Base-by-base conservation (phyloP, 2,888 invertebrate genomes). In the Pristionchus japonicus region DNA sequence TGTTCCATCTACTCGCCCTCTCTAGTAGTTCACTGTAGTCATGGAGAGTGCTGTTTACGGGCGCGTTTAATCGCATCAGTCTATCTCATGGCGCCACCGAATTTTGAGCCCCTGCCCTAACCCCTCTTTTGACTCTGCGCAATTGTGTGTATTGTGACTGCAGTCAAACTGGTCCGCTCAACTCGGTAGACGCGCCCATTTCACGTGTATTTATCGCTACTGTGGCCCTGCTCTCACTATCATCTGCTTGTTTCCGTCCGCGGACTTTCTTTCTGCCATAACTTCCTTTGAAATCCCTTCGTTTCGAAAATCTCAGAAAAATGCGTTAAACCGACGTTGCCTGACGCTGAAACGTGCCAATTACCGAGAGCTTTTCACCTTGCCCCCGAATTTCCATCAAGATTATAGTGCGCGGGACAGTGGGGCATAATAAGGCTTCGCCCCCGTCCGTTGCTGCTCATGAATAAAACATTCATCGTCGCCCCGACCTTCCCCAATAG, bases 351-450 rank as follows among this genome's bases (percentile, higher is more conserved):
- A 57, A 57, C n/a, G 57, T 57, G n/a, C 57, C 57, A 57, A 57
- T 57, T 57, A 57, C 34, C 34, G 64, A 3, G 31, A 15, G 11
- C 64, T 31, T 13, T 31, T 34, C n/a, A 57, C 64, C 64, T 67
- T 67, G 7, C 57, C 23, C 57, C 61, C 52, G 27, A 64, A 64
- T 64, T 64, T 70, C 37, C 37, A n/a, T 57, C 57, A 57, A 37
- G 70, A 70, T 70, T 70, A 70, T 37, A 34, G 70, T 70, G 70
- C 70, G n/a, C n/a, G 34, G 61, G n/a, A 27, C 61, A 20, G 9
- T n/a, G n/a, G n/a, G 70, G 70, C 70, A 70, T 70, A 70, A 70
- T 70, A 70, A 23, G 70, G 70, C 70, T 37, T 70, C 70, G 70
- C 70, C 70, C 70, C 37, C 70, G 34, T 37, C 70, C 70, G 37